These are phyloP conservation scores for Geococcyx californianus DNA, from an alignment of 2,113 vertebrate species.

Conservation along the genomic window DNA sequence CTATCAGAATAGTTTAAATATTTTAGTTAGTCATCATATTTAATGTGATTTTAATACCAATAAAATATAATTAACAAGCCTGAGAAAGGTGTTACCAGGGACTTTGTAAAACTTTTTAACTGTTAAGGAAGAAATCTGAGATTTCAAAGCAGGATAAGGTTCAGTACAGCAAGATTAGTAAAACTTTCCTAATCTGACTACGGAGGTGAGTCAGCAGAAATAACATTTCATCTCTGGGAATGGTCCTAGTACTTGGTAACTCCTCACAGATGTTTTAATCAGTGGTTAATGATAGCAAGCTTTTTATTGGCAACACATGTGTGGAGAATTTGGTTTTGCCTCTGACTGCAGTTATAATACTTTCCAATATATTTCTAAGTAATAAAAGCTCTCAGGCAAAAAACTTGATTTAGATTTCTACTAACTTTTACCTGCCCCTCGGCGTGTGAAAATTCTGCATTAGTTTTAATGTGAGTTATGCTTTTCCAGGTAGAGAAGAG, in stretches of 20 bases:
- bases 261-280: background rate
- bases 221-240: background rate
- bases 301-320: background rate
- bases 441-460: background rate
- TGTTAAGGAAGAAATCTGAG: background rate
- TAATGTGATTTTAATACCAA: background rate
- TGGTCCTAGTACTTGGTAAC: background rate
- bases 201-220: background rate
- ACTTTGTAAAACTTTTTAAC: background rate
- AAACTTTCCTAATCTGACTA: background rate
- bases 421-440: background rate
- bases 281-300: background rate
- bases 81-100: background rate
- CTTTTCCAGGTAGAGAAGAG: background rate
- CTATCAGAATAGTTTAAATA: background rate
- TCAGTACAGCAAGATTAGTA: background rate
- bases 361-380: constrained; percentile 9
- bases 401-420: background rate
- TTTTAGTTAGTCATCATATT: background rate
- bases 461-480: background rate
- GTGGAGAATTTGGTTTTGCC: background rate
- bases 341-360: background rate
- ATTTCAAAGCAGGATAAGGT: background rate
- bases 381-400: constrained; percentile 15
- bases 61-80: background rate